Evolutionary conservation across 1,140 invertebrate genomes (phyloP), one percentile per base, ranked within the genome.

Genomic region (Trachelipus rathkii): DNA sequence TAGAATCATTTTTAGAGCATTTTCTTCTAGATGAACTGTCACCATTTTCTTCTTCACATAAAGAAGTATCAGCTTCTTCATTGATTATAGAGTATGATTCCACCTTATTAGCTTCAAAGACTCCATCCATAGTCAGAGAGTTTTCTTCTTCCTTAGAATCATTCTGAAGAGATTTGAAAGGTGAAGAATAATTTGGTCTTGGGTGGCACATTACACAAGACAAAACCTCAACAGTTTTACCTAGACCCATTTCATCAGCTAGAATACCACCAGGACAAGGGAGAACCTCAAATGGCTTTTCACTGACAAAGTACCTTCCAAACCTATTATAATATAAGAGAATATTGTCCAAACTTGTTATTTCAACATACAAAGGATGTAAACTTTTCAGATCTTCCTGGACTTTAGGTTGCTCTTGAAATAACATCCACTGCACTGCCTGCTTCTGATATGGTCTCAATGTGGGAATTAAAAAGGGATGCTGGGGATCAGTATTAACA

Each of bases 231-330:
- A 94, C 89, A 0, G 92, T 93, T 86, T 94, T 94, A 1, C 92
- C 92, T 19, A 94, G 83, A 10, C 92, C 92, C 92, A 94, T 94
- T 85, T 94, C 92, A 85, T 94, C 92, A 19, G 91, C 92, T 69
- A 94, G 84, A 74, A 94, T 92, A 8, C 92, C 92, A 72, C 92
- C 92, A n/a, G 86, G 87, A 50, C 86, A 85, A 43, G 85, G 60
- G 1, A 75, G 4, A 11, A 82, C 77, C 44, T 84, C 72, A 11
- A 82, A 45, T 24, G 87, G 87, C 78, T 82, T 82, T 11, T 83
- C 78, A 24, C 79, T 74, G 21, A 80, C 77, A 10, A 89, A 72
- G 72, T 84, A 85, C 50, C 87, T 88, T 21, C 83, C 83, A 82
- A 84, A 86, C 82, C 85, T 86, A 84, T 90, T 87, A 83, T 88